Conservation (phyloP, 2,113 vertebrate species). For the Hippocampus mohnikei region DNA sequence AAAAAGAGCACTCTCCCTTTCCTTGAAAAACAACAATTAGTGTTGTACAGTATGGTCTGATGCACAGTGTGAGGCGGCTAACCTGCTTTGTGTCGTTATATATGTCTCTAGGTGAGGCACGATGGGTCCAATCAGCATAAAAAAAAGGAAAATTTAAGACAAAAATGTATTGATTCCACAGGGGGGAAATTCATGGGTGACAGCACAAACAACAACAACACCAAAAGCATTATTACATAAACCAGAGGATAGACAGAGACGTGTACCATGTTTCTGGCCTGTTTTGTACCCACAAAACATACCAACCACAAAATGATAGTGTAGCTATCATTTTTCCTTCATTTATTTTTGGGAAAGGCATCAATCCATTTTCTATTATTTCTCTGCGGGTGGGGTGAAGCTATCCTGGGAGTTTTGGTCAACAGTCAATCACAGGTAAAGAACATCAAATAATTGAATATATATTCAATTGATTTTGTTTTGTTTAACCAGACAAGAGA, state of each 20-base stretch:
- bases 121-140: neutral
- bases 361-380: too few relatives aligned
- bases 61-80: neutral
- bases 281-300: too few relatives aligned
- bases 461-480: too few relatives aligned
- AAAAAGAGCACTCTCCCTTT: conserved; percentile 13
- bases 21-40: conserved; percentile 4
- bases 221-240: neutral
- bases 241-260: neutral
- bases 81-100: neutral
- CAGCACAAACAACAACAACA: neutral
- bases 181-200: neutral
- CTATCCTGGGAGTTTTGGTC: too few relatives aligned
- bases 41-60: neutral
- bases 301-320: too few relatives aligned
- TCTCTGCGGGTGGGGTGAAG: too few relatives aligned
- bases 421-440: too few relatives aligned
- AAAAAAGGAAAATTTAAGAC: neutral
- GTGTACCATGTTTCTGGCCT: too few relatives aligned
- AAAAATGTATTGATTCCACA: neutral
- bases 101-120: neutral
- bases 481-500: too few relatives aligned
- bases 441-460: too few relatives aligned
- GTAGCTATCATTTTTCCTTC: too few relatives aligned
- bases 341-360: too few relatives aligned